phyloP scores from a whole-genome alignment of 1,140 invertebrate species.

The Dreissena polymorpha region DNA sequence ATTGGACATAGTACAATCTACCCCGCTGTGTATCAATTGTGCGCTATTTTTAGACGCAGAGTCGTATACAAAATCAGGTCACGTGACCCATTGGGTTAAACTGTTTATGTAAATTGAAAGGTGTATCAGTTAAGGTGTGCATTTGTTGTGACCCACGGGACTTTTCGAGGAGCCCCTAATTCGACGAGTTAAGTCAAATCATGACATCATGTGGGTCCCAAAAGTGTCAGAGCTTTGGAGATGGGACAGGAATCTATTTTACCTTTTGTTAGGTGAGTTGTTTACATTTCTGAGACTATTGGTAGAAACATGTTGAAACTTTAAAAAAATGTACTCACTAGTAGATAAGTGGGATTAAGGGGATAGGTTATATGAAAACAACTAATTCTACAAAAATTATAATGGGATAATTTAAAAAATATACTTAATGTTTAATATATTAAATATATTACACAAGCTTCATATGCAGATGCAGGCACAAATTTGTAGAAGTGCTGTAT shows the following conservation, averaged over 20 bases:
- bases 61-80: constrained; percentile 42
- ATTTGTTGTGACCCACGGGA: constrained; percentile 33
- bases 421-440: too few relatives aligned
- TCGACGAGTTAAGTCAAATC: constrained; percentile 9
- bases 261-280: constrained; percentile 12
- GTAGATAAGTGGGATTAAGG: too few relatives aligned
- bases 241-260: constrained; percentile 11
- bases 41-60: neutral
- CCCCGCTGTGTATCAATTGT: neutral
- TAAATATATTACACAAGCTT: too few relatives aligned
- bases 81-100: constrained; percentile 14
- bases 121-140: constrained; percentile 10
- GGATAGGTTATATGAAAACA: too few relatives aligned
- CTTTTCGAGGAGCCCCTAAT: neutral
- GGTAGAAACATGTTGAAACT: neutral
- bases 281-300: neutral
- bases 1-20: neutral
- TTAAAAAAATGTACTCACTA: neutral
- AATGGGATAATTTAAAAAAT: too few relatives aligned
- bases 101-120: constrained; percentile 39
- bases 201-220: neutral
- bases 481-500: too few relatives aligned
- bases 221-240: neutral
- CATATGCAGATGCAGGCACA: too few relatives aligned
- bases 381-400: too few relatives aligned